Base-by-base conservation (phyloP, 2,113 vertebrate genomes). In the Scomber scombrus region DNA sequence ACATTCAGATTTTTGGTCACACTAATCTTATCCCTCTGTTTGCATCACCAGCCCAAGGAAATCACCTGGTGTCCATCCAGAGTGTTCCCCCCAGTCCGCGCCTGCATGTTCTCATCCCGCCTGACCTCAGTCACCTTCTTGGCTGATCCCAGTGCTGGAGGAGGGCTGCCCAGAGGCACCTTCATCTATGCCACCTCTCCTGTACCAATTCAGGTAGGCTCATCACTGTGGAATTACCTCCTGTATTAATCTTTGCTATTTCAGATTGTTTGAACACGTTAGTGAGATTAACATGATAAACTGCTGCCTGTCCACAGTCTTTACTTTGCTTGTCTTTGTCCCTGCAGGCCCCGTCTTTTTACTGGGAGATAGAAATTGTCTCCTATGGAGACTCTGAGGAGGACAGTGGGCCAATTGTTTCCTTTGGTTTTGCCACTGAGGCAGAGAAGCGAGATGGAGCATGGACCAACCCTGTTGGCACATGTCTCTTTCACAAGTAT, bases 401-500 rank as follows among this genome's bases (percentile, higher is more conserved):
- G 55, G 98, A 99, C 88, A 99, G 97, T 11, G 97, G 98, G 5
- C 98, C 98, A 0, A 98, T 99, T 29, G 97, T 99, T 82, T 99
- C 98, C 0, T 99, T 99, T 74, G 98, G 98, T 62, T 99, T 99
- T 92, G 97, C 97, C 78, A 98, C 98, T 0, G 98, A 99, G 87
- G 97, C 97, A 0, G 98, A 99, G 85, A 99, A 99, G 75, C 92
- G 98, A 47, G 98, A 99, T 13, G 98, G 98, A 21, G 98, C 98
- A 1, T 99, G 98, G 98, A 99, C 98, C 66, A 99, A 99, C 87
- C 98, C 98, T 23, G 97, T 99, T 70, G 98, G 98, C 92, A 99
- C 98, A 63, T 99, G 98, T 80, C 96, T 99, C 7, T 99, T 99
- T 84, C 98, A 99, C 89, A 99, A 99, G 98, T 99, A 96, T 94